A percentile compares a stretch with the other conserved stretches of the same genome.
phyloP scores from a whole-genome alignment of 1,140 invertebrate species.

The Drosophila sturtevanti region DNA sequence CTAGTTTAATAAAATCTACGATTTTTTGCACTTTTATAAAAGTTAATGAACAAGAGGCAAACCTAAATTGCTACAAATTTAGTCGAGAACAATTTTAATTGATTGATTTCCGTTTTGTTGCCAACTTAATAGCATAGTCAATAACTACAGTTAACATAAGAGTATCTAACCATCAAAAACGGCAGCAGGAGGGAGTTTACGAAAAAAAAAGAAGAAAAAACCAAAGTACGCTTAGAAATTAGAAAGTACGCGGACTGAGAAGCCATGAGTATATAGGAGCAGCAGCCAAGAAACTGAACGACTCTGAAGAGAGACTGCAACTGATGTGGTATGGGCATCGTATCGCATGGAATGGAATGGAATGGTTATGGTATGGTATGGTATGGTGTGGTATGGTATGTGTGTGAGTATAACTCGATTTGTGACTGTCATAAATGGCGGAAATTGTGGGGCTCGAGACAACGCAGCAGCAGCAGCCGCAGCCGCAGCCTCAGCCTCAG shows the following conservation, averaged over 20 bases:
- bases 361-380: neutral
- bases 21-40: no score
- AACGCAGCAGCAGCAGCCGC: slow-evolving; percentile 28
- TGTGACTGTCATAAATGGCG: slow-evolving; percentile 81
- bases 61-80: no score
- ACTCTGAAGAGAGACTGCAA: slow-evolving; percentile 25
- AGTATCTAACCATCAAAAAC: slow-evolving; percentile 44
- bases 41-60: no score
- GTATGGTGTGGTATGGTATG: slow-evolving; percentile 24
- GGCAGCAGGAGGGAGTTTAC: slow-evolving; percentile 44
- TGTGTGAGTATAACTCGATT: slow-evolving; percentile 79
- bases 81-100: no score
- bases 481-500: slow-evolving; percentile 9
- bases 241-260: slow-evolving; percentile 73
- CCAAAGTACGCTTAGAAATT: slow-evolving; percentile 74
- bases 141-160: neutral
- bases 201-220: slow-evolving; percentile 53
- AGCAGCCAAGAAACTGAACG: slow-evolving; percentile 13
- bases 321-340: slow-evolving; percentile 13
- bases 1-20: no score
- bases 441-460: slow-evolving; percentile 74
- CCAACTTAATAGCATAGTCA: neutral
- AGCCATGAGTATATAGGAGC: slow-evolving; percentile 34
- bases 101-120: neutral
- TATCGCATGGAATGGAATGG: neutral